Evolutionary conservation across 1,140 invertebrate genomes (phyloP).

Genomic region (Uloborus diversus): DNA sequence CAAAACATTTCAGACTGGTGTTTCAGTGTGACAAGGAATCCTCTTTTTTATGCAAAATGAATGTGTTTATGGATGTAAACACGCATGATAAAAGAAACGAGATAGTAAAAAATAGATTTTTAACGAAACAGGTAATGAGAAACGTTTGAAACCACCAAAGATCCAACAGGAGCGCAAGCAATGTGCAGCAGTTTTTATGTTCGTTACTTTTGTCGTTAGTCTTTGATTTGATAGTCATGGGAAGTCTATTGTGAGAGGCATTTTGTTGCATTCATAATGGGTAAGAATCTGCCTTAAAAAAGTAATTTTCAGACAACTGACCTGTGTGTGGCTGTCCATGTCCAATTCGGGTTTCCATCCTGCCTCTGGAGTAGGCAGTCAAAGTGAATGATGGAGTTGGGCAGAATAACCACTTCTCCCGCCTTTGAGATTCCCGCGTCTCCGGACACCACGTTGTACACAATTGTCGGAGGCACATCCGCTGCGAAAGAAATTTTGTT

Average conservation of each 20-base stretch:
- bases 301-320: neutral
- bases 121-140: too few species aligned
- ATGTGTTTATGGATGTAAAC: too few species aligned
- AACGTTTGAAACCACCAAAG: too few species aligned
- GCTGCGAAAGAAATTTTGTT: conserved; percentile 65
- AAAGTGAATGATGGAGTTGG: conserved; percentile 82
- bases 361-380: conserved; percentile 81
- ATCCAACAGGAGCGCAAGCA: neutral
- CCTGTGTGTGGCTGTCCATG: conserved; percentile 77
- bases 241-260: too few species aligned
- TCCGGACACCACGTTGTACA: conserved; percentile 79
- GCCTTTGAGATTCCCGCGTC: conserved; percentile 81
- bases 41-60: too few species aligned
- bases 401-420: conserved; percentile 80
- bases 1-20: too few species aligned
- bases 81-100: too few species aligned
- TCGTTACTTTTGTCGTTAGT: neutral
- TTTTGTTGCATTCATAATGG: too few species aligned
- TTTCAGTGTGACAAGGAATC: too few species aligned
- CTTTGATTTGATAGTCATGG: too few species aligned
- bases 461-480: conserved; percentile 83
- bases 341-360: conserved; percentile 84
- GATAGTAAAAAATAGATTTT: too few species aligned
- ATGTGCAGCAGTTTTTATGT: neutral
- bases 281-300: neutral